These are phyloP conservation scores for Pseudomugil gertrudae DNA, from an alignment of 2,797 vertebrate species.

Conservation along the genomic window DNA sequence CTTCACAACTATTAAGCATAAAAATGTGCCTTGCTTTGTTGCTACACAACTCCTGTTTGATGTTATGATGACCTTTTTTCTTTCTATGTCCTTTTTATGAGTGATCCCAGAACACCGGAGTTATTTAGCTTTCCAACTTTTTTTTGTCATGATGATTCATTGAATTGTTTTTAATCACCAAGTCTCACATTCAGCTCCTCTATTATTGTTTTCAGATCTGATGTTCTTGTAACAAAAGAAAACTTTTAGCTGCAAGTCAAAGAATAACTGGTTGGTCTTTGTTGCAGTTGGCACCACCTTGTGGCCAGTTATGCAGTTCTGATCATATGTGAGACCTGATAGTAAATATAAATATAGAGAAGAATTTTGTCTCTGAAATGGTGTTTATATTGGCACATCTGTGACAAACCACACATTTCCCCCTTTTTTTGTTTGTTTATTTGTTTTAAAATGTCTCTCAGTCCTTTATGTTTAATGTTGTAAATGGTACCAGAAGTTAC, in stretches of 20 bases:
- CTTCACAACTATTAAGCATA: conserved; percentile 7
- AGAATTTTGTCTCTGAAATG: not conserved
- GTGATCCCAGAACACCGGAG: conserved; percentile 1
- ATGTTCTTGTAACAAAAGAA: not conserved
- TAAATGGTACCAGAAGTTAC: no score
- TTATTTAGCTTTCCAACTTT: not conserved
- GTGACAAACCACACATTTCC: not conserved
- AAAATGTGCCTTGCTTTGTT: conserved; percentile 45
- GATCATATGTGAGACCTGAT: not conserved
- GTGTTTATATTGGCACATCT: not conserved
- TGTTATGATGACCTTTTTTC: conserved; percentile 9
- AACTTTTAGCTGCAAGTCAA: not conserved
- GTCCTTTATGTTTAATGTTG: not conserved
- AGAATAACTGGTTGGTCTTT: not conserved
- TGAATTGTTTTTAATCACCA: conserved; percentile 1
- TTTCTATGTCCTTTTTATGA: conserved; percentile 9
- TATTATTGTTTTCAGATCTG: no score
- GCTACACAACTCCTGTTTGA: conserved; percentile 11
- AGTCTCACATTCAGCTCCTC: conserved; percentile 1
- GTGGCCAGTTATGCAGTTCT: conserved; percentile 20
- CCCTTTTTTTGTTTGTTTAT: not conserved
- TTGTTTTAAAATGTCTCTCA: not conserved
- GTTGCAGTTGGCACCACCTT: conserved; percentile 24
- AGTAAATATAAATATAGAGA: not conserved
- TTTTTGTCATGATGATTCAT: not conserved